These are phyloP conservation scores for Drosophila peninsularis DNA, from an alignment of 2,888 invertebrate species.

Conservation along the genomic window DNA sequence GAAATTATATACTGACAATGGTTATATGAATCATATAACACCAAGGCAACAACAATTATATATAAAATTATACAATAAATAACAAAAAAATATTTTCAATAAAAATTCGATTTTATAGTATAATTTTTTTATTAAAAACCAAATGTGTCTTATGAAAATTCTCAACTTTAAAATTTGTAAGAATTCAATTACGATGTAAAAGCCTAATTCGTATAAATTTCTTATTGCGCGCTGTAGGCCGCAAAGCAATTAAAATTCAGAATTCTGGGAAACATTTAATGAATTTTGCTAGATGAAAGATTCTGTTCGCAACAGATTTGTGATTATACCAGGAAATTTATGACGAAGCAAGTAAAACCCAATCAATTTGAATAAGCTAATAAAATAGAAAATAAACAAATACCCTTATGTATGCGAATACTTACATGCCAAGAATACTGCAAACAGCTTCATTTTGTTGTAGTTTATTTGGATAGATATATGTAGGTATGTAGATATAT, in stretches of 20 bases:
- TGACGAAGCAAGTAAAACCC: background rate
- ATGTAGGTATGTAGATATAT: conserved; percentile 17
- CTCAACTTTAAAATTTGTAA: background rate
- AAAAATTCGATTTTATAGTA: too few relatives aligned
- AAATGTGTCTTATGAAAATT: too few relatives aligned
- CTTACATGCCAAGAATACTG: conserved; percentile 79
- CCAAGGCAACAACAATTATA: background rate
- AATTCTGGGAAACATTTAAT: conserved; percentile 30
- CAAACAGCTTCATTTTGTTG: conserved; percentile 77
- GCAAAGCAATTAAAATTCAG: background rate
- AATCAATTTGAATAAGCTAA: background rate
- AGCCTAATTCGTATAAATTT: background rate
- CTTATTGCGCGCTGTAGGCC: conserved; percentile 10
- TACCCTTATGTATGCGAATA: conserved; percentile 23
- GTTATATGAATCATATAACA: conserved; percentile 24
- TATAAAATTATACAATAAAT: background rate
- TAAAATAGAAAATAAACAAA: background rate
- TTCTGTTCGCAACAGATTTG: background rate
- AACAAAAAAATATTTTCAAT: background rate
- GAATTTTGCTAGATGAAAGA: background rate
- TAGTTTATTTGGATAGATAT: conserved; percentile 18
- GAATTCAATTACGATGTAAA: too few relatives aligned
- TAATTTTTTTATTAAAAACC: too few relatives aligned
- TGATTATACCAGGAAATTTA: conserved; percentile 3
- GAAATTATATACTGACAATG: background rate